Conservation (phyloP, 2,113 vertebrate genomes). For the Rallus limicola region DNA sequence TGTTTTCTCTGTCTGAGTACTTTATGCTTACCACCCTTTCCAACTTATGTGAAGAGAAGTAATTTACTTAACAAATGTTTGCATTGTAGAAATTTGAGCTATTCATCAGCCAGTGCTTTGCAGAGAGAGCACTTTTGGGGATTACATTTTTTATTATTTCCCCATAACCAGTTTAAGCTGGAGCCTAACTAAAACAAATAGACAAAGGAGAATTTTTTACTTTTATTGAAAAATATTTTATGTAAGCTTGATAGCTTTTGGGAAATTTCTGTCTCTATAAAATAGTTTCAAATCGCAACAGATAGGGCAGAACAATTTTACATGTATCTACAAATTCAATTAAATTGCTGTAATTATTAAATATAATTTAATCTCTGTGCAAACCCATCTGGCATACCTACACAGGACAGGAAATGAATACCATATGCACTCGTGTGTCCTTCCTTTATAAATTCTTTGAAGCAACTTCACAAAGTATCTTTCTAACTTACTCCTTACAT, state of each 20-base stretch:
- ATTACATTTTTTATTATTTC: background rate
- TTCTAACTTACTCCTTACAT: background rate
- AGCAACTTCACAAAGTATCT: background rate
- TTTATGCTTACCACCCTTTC: background rate
- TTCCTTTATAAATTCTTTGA: background rate
- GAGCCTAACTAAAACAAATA: background rate
- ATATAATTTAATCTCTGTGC: constrained; percentile 14
- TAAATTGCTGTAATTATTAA: background rate
- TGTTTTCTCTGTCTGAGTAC: background rate
- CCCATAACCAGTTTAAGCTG: background rate
- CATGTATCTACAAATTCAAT: background rate
- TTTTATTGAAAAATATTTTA: background rate
- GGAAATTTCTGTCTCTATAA: background rate
- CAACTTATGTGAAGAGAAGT: background rate
- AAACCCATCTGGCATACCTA: background rate
- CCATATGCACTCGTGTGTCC: background rate
- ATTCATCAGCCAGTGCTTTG: background rate
- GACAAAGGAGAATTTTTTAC: background rate
- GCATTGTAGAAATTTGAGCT: background rate
- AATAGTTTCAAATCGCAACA: background rate
- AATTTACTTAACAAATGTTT: background rate
- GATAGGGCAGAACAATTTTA: background rate
- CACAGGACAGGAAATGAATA: background rate
- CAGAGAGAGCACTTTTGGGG: background rate
- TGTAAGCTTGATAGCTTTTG: background rate